Evolutionary conservation across 2,888 invertebrate species (phyloP).

Genomic region (Limnephilus rhombicus): DNA sequence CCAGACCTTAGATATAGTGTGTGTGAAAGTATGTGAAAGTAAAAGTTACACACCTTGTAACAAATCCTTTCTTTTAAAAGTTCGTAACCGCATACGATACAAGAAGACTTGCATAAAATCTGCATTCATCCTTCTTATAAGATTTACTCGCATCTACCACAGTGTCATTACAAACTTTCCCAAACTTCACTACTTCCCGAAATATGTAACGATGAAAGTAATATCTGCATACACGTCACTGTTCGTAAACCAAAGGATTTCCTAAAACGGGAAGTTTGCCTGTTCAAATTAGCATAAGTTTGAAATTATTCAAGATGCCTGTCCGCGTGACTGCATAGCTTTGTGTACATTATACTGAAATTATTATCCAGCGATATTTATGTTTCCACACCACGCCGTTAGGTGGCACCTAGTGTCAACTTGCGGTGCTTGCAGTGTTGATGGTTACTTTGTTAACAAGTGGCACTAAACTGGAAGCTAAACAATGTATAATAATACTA

Average conservation of each 20-base stretch:
- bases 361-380: background rate
- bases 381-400: background rate
- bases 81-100: background rate
- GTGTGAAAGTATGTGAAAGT: too few species aligned
- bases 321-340: background rate
- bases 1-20: too few species aligned
- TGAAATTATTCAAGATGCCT: background rate
- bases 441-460: background rate
- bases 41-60: too few species aligned
- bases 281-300: background rate
- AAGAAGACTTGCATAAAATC: background rate
- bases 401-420: background rate
- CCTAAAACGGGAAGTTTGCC: background rate
- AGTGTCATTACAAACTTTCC: background rate
- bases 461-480: background rate
- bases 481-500: too few species aligned
- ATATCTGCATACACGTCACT: background rate
- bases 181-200: background rate
- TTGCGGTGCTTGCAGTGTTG: background rate
- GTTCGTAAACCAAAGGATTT: background rate
- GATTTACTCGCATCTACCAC: background rate
- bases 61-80: too few species aligned
- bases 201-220: background rate
- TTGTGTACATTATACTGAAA: background rate
- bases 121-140: background rate